phyloP scores from a whole-genome alignment of 2,797 vertebrate species.

The Menidia menidia region DNA sequence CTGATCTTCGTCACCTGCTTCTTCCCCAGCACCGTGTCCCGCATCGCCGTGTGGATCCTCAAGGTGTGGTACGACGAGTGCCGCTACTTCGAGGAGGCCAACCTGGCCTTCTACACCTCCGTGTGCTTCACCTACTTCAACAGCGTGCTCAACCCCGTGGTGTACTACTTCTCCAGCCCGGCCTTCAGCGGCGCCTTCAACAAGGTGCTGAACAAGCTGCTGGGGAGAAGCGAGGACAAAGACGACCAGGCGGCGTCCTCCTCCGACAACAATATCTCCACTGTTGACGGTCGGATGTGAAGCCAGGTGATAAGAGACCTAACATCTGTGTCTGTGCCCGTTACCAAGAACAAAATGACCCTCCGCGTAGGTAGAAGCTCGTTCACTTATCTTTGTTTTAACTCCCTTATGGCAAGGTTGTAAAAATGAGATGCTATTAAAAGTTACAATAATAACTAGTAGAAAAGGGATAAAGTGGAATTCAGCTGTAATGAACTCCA shows the following conservation, averaged over 20 bases:
- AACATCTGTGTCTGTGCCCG: no score
- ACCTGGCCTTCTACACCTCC: constrained; percentile 81
- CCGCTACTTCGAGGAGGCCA: constrained; percentile 72
- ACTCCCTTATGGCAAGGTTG: no score
- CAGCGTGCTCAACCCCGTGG: constrained; percentile 84
- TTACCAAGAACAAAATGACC: no score
- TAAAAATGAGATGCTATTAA: no score
- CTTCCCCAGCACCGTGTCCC: constrained; percentile 82
- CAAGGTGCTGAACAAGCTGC: constrained; percentile 70
- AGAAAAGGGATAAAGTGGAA: no score
- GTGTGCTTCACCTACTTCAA: constrained; percentile 87
- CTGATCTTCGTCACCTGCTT: constrained; percentile 83
- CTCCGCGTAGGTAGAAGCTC: background rate
- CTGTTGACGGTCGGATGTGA: constrained; percentile 14
- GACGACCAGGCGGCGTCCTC: fast-evolving
- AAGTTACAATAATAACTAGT: no score
- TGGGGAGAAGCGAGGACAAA: constrained; percentile 41
- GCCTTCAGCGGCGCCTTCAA: constrained; percentile 76
- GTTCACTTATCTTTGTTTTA: no score
- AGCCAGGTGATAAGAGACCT: background rate
- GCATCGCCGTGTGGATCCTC: constrained; percentile 81
- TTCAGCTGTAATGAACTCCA: no score
- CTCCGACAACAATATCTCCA: constrained; percentile 25
- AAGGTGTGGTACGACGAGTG: constrained; percentile 80
- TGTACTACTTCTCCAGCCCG: constrained; percentile 86